A percentile compares a stretch with the other conserved stretches of the same genome.
Conservation (phyloP, 2,797 vertebrate species). For the Silurus lanzhouensis region DNA sequence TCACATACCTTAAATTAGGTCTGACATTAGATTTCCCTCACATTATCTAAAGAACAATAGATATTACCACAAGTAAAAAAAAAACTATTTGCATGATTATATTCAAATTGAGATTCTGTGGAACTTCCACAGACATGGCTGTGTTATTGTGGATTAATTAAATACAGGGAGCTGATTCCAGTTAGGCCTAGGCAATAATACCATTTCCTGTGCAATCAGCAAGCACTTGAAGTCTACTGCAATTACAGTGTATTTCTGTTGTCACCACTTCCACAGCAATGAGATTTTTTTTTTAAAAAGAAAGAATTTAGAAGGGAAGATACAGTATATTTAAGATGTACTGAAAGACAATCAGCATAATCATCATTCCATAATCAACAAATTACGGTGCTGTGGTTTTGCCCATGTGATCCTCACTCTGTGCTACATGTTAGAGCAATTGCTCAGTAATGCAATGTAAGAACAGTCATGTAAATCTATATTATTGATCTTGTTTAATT, state of each 20-base stretch:
- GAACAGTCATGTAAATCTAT: slow-evolving; percentile 71
- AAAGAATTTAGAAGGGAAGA: slow-evolving; percentile 74
- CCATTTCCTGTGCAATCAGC: slow-evolving; percentile 75
- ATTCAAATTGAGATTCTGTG: slow-evolving; percentile 46
- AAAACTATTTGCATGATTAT: slow-evolving; percentile 47
- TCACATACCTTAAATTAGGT: slow-evolving; percentile 36
- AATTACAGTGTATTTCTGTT: slow-evolving; percentile 72
- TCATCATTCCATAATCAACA: slow-evolving; percentile 58
- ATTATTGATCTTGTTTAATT: slow-evolving; percentile 78
- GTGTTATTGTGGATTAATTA: slow-evolving; percentile 47
- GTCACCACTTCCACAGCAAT: slow-evolving; percentile 71
- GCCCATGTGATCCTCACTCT: slow-evolving; percentile 62
- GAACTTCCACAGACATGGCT: slow-evolving; percentile 48
- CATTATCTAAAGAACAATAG: slow-evolving; percentile 46
- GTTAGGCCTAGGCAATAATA: slow-evolving; percentile 66
- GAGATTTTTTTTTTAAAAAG: slow-evolving; percentile 72
- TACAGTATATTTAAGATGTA: slow-evolving; percentile 68
- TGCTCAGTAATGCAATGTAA: slow-evolving; percentile 67
- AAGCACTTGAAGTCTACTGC: slow-evolving; percentile 70
- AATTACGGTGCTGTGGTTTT: slow-evolving; percentile 69
- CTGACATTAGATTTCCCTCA: slow-evolving; percentile 46
- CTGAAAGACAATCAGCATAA: slow-evolving; percentile 72
- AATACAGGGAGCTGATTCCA: slow-evolving; percentile 57
- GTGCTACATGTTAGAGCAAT: slow-evolving; percentile 53
- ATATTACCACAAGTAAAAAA: slow-evolving; percentile 43